Evolutionary conservation across 1,140 invertebrate genomes (phyloP).

Genomic region (Drosophila burlai): DNA sequence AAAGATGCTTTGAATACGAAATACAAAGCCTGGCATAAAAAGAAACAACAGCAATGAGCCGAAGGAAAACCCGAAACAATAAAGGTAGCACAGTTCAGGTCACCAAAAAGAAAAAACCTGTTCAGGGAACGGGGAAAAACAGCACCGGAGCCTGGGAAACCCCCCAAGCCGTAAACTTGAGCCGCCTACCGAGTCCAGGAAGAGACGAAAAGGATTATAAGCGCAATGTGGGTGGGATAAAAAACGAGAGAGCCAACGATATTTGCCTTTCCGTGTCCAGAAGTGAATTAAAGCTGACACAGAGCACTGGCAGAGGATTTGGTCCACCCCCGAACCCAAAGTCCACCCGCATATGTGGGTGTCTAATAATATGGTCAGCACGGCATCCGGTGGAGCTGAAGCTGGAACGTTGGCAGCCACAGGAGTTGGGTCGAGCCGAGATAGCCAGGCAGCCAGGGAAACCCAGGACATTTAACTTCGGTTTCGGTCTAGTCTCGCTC

Average conservation of each 20-base stretch:
- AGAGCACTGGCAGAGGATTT: constrained; percentile 18
- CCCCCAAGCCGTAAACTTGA: constrained; percentile 61
- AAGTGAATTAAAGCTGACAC: constrained; percentile 60
- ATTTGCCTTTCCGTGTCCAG: constrained; percentile 39
- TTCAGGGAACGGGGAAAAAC: constrained; percentile 20
- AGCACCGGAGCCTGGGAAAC: constrained; percentile 34
- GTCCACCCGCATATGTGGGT: constrained; percentile 45
- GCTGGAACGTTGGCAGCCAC: constrained; percentile 26
- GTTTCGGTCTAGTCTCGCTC: constrained; percentile 33
- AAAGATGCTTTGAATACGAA: constrained; percentile 57
- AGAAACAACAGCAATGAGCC: constrained; percentile 24
- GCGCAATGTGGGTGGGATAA: constrained; percentile 47
- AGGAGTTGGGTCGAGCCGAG: constrained; percentile 27
- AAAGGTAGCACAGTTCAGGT: constrained; percentile 61
- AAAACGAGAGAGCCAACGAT: constrained; percentile 39
- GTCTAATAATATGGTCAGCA: constrained; percentile 56
- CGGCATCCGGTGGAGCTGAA: constrained; percentile 8
- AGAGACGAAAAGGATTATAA: constrained; percentile 70
- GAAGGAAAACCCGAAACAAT: constrained; percentile 53
- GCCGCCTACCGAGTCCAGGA: constrained; percentile 40
- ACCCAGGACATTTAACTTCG: constrained; percentile 60
- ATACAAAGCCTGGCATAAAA: constrained; percentile 46
- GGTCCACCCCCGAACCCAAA: not conserved
- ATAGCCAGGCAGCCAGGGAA: constrained; percentile 34
- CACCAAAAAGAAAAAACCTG: constrained; percentile 41